Percentiles rank a stretch among this genome's conserved stretches.
Evolutionary conservation across 2,888 invertebrate species (phyloP).

Genomic region (Chalcosyrphus nemorum): DNA sequence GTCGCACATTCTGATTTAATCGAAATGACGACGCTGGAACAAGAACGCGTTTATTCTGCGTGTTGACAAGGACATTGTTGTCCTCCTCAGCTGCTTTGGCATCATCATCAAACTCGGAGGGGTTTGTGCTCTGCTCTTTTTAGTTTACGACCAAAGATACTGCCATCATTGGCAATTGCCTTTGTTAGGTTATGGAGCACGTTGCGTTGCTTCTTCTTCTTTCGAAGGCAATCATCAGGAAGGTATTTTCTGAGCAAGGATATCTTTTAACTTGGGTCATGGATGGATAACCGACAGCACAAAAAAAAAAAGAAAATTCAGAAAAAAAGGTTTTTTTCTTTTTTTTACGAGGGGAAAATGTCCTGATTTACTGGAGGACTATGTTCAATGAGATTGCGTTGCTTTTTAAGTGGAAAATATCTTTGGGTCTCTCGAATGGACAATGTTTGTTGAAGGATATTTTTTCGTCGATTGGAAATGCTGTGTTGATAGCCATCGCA

Average conservation of each 20-base stretch:
- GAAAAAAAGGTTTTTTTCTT: too few species aligned
- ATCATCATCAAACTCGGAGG: neutral
- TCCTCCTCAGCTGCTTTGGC: too few species aligned
- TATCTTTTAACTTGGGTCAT: slow-evolving; percentile 21
- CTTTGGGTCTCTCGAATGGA: slow-evolving; percentile 5
- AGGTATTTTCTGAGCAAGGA: slow-evolving; percentile 16
- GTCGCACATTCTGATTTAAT: slow-evolving; percentile 68
- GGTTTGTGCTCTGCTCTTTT: slow-evolving; percentile 51
- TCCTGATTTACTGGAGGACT: slow-evolving; percentile 49
- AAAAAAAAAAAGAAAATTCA: neutral
- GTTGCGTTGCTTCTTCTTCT: slow-evolving; percentile 33
- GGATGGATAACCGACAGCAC: slow-evolving; percentile 25
- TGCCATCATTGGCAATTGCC: slow-evolving; percentile 64
- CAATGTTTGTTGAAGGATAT: neutral
- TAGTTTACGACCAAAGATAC: slow-evolving; percentile 64
- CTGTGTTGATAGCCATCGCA: slow-evolving; percentile 18
- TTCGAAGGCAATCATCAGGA: slow-evolving; percentile 3
- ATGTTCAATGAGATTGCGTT: slow-evolving; percentile 25
- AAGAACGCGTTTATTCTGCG: slow-evolving; percentile 34
- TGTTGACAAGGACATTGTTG: slow-evolving; percentile 64
- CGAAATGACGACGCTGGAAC: slow-evolving; percentile 34
- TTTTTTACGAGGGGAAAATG: slow-evolving; percentile 47
- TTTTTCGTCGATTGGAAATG: neutral
- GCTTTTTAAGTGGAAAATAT: slow-evolving; percentile 53
- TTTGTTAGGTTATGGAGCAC: slow-evolving; percentile 69